These are phyloP conservation scores for Tipula unca DNA, from an alignment of 2,888 invertebrate genomes.

Conservation along the genomic window DNA sequence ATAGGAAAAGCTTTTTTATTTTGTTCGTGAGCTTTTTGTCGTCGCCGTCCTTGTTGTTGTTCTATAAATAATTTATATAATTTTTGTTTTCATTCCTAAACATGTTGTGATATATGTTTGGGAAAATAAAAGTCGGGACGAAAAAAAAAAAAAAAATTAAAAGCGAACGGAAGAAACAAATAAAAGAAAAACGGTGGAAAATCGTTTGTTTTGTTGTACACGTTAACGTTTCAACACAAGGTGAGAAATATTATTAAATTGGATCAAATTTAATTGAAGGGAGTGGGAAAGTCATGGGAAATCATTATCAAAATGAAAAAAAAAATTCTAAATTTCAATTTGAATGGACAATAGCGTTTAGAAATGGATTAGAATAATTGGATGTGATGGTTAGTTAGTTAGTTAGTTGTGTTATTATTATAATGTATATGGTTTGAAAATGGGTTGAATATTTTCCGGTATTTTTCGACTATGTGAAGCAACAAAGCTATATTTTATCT, in stretches of 20 bases:
- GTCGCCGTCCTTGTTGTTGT: not conserved
- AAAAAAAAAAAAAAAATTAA: not conserved
- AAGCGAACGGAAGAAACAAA: not conserved
- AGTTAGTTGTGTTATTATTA: not conserved
- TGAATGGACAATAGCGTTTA: not conserved
- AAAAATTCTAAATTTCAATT: not conserved
- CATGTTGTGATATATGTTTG: not conserved
- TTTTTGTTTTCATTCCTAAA: not conserved
- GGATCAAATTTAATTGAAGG: not conserved
- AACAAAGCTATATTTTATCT: no score
- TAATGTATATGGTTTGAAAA: not conserved
- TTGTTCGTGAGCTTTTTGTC: not conserved
- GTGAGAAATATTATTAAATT: not conserved
- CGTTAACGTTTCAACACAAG: not conserved
- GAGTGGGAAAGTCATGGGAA: constrained; percentile 8
- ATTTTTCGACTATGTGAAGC: no score
- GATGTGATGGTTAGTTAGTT: not conserved
- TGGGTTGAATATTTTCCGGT: not conserved
- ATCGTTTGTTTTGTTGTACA: not conserved
- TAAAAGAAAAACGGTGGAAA: not conserved
- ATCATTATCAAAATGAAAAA: not conserved
- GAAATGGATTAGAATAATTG: not conserved
- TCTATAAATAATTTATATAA: not conserved
- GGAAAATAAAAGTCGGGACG: not conserved
- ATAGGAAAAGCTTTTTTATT: not conserved